Evolutionary conservation across 2,113 vertebrate genomes (phyloP).

Genomic region (Coracopsis vasa): DNA sequence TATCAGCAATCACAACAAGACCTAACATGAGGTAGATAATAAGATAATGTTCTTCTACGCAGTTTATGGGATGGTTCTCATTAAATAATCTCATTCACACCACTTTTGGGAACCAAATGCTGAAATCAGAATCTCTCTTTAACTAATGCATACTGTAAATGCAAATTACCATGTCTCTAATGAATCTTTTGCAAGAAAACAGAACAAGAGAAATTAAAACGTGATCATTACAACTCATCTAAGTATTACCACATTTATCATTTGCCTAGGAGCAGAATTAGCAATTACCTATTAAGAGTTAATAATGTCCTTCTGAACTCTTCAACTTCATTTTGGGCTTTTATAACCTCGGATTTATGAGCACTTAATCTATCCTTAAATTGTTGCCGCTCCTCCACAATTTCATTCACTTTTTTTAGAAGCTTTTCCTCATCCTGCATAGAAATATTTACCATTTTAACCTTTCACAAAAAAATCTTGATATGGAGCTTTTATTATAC

Average conservation of each 20-base stretch:
- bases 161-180: not conserved
- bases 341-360: constrained; percentile 73
- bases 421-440: constrained; percentile 80
- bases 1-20: not conserved
- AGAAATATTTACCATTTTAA: constrained; percentile 5
- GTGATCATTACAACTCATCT: not conserved
- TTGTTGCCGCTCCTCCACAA: constrained; percentile 70
- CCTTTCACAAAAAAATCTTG: not conserved
- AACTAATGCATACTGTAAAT: not conserved
- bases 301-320: constrained; percentile 75
- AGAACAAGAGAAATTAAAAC: not conserved
- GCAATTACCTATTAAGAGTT: constrained; percentile 79
- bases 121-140: not conserved
- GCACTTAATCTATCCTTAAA: constrained; percentile 70
- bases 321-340: constrained; percentile 80
- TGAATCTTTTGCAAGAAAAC: not conserved
- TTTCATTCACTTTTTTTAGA: constrained; percentile 74
- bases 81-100: not conserved
- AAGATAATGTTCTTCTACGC: not conserved
- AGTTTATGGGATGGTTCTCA: not conserved
- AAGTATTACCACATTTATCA: not conserved
- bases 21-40: not conserved
- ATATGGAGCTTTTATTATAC: not conserved
- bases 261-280: not conserved
- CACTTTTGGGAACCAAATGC: not conserved